Conservation (phyloP, 2,888 invertebrate genomes). For the Lacanobia oleracea region DNA sequence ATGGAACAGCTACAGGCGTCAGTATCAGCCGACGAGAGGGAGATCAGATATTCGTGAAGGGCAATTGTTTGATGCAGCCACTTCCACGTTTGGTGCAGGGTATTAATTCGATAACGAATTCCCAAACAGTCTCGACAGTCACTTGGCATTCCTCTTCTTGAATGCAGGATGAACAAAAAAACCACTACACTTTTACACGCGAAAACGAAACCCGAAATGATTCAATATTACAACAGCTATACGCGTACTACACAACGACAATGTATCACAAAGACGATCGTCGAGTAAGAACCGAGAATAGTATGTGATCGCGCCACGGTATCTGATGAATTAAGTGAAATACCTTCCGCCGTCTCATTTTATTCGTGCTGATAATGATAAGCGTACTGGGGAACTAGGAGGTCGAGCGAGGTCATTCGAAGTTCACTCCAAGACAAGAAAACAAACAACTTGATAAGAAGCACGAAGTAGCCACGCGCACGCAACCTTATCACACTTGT, state of each 20-base stretch:
- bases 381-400: constrained; percentile 85
- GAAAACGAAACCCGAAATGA: constrained; percentile 62
- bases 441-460: constrained; percentile 88
- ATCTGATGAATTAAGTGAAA: constrained; percentile 81
- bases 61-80: constrained; percentile 98
- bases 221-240: constrained; percentile 56
- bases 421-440: constrained; percentile 85
- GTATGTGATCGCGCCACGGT: constrained; percentile 76
- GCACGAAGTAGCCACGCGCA: constrained; percentile 87
- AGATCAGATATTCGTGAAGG: constrained; percentile 96
- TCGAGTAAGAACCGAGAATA: constrained; percentile 51
- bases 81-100: constrained; percentile 98
- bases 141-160: constrained; percentile 92
- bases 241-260: constrained; percentile 53
- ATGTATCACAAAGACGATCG: constrained; percentile 39
- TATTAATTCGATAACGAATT: constrained; percentile 96
- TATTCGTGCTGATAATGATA: constrained; percentile 87
- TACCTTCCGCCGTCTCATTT: constrained; percentile 85
- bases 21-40: constrained; percentile 94
- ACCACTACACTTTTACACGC: constrained; percentile 81
- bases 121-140: constrained; percentile 96
- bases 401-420: constrained; percentile 89
- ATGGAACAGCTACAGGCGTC: constrained; percentile 83
- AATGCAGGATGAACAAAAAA: constrained; percentile 87
- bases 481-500: constrained; percentile 75